Conservation (phyloP, 2,797 vertebrate genomes). For the Thalassophryne amazonica region DNA sequence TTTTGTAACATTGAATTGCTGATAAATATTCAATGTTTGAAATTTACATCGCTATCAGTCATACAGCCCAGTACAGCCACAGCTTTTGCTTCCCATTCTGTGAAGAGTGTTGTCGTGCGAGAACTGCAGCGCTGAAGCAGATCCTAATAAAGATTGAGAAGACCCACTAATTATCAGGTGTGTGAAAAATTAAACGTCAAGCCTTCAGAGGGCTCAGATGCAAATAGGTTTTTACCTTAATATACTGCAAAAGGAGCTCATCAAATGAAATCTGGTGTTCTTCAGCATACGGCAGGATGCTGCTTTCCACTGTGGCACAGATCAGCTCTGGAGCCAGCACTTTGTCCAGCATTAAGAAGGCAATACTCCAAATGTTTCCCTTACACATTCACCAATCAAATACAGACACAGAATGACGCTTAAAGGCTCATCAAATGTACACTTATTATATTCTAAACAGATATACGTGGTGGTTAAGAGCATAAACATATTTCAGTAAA, state of each 20-base stretch:
- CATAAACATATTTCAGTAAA: no score
- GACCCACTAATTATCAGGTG: neutral
- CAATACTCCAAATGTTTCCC: slow-evolving; percentile 86
- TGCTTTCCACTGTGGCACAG: slow-evolving; percentile 80
- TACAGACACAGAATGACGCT: no score
- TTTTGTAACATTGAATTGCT: neutral
- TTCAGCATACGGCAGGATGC: slow-evolving; percentile 83
- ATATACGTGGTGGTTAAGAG: no score
- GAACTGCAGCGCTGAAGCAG: slow-evolving; percentile 88
- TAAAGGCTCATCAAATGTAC: no score
- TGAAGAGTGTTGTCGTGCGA: slow-evolving; percentile 88
- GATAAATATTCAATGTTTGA: neutral
- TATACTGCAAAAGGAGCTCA: slow-evolving; percentile 89
- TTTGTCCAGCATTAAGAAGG: slow-evolving; percentile 94
- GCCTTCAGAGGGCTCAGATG: no score
- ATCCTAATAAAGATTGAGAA: slow-evolving; percentile 74
- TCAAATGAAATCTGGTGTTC: slow-evolving; percentile 86
- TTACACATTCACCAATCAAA: slow-evolving; percentile 61
- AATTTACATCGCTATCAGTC: slow-evolving; percentile 87
- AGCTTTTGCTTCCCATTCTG: slow-evolving; percentile 95
- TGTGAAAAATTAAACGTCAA: neutral
- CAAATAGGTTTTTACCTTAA: slow-evolving; percentile 79
- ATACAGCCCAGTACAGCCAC: slow-evolving; percentile 89
- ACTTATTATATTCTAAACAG: no score
- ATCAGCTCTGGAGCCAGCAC: slow-evolving; percentile 91